A percentile compares a stretch with the other conserved stretches of the same genome.
Conservation (phyloP, 2,113 vertebrate genomes). For the Grammomys surdaster region DNA sequence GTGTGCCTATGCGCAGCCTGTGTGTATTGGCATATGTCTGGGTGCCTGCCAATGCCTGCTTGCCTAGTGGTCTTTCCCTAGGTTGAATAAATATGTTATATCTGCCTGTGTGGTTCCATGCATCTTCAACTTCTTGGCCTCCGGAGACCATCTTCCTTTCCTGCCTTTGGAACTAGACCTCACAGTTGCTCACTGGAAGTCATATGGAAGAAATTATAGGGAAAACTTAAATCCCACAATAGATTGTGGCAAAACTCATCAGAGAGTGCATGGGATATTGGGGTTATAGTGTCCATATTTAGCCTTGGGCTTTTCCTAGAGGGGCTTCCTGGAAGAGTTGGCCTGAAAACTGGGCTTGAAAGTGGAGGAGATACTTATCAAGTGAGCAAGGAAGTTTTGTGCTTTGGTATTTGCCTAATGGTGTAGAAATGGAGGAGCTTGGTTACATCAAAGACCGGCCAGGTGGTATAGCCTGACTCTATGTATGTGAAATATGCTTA, state of each 20-base stretch:
- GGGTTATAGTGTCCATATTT: neutral
- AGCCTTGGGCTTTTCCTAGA: neutral
- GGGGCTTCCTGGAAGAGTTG: neutral
- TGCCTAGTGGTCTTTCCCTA: neutral
- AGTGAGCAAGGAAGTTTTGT: neutral
- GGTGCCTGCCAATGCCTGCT: neutral
- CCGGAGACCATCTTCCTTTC: neutral
- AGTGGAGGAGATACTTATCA: neutral
- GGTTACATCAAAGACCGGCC: neutral
- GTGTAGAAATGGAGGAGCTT: neutral
- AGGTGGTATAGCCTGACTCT: neutral
- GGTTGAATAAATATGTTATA: neutral
- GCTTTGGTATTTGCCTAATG: neutral
- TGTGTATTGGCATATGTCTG: neutral
- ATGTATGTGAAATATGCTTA: neutral
- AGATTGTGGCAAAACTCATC: neutral
- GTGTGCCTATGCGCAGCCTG: neutral
- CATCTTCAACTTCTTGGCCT: neutral
- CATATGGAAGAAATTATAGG: neutral
- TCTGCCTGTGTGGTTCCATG: neutral
- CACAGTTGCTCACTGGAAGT: neutral
- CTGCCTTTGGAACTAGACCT: neutral
- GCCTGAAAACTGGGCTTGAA: neutral
- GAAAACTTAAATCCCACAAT: neutral
- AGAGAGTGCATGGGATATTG: neutral